phyloP scores from a whole-genome alignment of 2,888 invertebrate species.

The Apodemia hepburni region DNA sequence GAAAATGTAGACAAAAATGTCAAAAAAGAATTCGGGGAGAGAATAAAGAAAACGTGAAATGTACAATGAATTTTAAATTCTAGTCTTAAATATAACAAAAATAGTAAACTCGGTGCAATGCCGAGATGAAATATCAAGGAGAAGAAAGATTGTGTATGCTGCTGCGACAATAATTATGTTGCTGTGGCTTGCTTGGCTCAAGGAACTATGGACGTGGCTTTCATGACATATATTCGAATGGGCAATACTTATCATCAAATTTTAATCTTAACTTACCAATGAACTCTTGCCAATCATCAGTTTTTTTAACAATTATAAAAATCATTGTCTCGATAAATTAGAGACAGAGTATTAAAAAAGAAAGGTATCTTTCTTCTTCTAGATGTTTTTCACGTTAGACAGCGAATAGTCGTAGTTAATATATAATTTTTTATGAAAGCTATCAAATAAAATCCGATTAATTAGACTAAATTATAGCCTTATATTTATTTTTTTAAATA shows the following conservation, averaged over 20 bases:
- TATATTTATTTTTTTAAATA: neutral
- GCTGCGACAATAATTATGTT: neutral
- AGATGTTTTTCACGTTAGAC: neutral
- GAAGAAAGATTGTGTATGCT: conserved; percentile 6
- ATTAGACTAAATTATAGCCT: neutral
- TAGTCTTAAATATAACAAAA: conserved; percentile 28
- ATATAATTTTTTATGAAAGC: neutral
- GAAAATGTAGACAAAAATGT: conserved; percentile 46
- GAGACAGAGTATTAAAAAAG: neutral
- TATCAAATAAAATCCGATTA: neutral
- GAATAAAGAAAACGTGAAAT: conserved; percentile 47
- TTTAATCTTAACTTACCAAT: neutral
- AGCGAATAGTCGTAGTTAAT: neutral
- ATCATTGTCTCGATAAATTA: no score
- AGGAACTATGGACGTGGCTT: neutral
- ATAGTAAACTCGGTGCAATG: neutral
- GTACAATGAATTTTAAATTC: conserved; percentile 23
- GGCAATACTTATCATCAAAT: neutral
- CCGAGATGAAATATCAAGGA: conserved; percentile 9
- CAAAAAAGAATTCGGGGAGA: conserved; percentile 51
- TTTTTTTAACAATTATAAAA: no score
- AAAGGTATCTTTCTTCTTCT: neutral
- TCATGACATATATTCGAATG: neutral
- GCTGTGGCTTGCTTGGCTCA: neutral
- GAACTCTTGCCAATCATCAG: neutral